Evolutionary conservation across 2,888 invertebrate genomes (phyloP).

Genomic region (Drosophila atripex): DNA sequence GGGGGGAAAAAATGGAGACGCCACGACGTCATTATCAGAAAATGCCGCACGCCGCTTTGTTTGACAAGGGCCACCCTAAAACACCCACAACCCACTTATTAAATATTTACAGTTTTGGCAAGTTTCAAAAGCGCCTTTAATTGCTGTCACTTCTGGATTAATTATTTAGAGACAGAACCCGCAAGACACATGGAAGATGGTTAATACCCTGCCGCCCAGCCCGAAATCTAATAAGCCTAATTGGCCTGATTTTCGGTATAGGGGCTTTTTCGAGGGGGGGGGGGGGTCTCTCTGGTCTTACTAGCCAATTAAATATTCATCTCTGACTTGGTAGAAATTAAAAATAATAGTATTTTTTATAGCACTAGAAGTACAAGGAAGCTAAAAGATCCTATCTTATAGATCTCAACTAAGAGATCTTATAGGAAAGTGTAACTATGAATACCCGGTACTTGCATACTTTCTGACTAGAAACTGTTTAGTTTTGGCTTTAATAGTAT

Average conservation of each 20-base stretch:
- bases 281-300: not conserved
- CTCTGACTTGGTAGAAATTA: not conserved
- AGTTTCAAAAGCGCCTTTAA: slow-evolving; percentile 72
- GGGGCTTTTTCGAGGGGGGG: slow-evolving; percentile 7
- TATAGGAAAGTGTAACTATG: not conserved
- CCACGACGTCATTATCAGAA: slow-evolving; percentile 59
- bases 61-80: slow-evolving; percentile 44
- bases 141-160: slow-evolving; percentile 77
- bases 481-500: too few species aligned
- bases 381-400: too few species aligned
- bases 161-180: slow-evolving; percentile 61
- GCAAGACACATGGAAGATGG: slow-evolving; percentile 9
- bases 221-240: slow-evolving; percentile 25
- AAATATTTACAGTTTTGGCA: slow-evolving; percentile 71
- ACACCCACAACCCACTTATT: slow-evolving; percentile 53
- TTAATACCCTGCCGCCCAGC: slow-evolving; percentile 21
- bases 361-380: too few species aligned
- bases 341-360: too few species aligned
- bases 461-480: too few species aligned
- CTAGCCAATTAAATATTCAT: not conserved
- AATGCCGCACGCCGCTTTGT: slow-evolving; percentile 60
- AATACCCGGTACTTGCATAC: not conserved
- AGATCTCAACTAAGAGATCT: too few species aligned
- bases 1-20: not conserved
- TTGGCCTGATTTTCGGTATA: slow-evolving; percentile 5